A percentile compares a stretch with the other conserved stretches of the same genome.
These are phyloP conservation scores for Erebia ligea DNA, from an alignment of 2,888 invertebrate genomes.

Conservation along the genomic window DNA sequence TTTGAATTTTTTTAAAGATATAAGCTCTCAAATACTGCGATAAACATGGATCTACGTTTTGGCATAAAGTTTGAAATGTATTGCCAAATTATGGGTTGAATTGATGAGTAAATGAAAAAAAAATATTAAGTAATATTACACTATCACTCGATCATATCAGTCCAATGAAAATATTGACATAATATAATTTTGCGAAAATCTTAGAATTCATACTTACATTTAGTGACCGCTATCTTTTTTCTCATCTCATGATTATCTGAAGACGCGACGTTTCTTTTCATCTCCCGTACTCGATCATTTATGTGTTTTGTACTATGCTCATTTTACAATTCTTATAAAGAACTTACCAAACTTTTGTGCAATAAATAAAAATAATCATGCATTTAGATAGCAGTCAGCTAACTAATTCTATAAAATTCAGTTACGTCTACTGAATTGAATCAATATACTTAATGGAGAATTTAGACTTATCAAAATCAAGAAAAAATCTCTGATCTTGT, in stretches of 20 bases:
- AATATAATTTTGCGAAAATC: constrained; percentile 28
- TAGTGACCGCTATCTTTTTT: constrained; percentile 40
- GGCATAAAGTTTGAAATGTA: constrained; percentile 61
- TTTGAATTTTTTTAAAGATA: constrained; percentile 54
- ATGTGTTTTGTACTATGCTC: constrained; percentile 45
- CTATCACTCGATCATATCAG: constrained; percentile 66
- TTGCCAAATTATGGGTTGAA: constrained; percentile 40
- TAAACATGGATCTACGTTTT: constrained; percentile 68
- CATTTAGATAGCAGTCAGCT: constrained; percentile 35
- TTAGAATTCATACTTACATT: constrained; percentile 42
- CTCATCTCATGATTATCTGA: constrained; percentile 28
- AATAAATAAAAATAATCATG: constrained; percentile 30
- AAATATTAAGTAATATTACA: constrained; percentile 44
- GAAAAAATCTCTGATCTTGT: constrained; percentile 24
- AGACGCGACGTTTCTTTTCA: constrained; percentile 38
- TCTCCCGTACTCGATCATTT: constrained; percentile 37
- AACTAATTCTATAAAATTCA: constrained; percentile 24
- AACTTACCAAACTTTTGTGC: constrained; percentile 27
- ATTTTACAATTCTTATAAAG: constrained; percentile 28
- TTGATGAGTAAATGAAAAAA: constrained; percentile 71
- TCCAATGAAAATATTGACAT: constrained; percentile 44
- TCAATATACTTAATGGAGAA: constrained; percentile 25
- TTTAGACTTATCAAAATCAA: constrained; percentile 34
- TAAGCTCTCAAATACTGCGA: constrained; percentile 56
- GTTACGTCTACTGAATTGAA: constrained; percentile 27